Conservation (phyloP, 2,113 vertebrate genomes). For the Micromys minutus region DNA sequence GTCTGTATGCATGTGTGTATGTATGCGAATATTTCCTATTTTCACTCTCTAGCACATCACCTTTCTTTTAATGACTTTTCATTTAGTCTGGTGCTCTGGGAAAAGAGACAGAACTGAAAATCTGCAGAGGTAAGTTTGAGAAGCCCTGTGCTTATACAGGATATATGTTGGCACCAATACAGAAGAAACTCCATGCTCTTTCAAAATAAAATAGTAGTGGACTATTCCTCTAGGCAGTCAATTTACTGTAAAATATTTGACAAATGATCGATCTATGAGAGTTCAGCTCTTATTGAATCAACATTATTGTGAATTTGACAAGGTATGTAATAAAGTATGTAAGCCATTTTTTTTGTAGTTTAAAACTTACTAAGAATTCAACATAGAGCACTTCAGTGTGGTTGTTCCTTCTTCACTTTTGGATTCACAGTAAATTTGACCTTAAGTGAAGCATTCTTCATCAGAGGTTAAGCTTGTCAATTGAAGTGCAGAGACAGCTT, state of each 20-base stretch:
- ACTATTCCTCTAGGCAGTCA: background rate
- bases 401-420: background rate
- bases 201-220: background rate
- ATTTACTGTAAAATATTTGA: background rate
- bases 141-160: background rate
- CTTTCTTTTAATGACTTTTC: background rate
- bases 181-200: background rate
- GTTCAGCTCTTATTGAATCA: background rate
- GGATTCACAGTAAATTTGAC: background rate
- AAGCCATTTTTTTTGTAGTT: background rate
- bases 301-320: background rate
- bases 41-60: background rate
- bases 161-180: background rate
- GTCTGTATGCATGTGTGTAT: too few species aligned
- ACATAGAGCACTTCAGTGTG: background rate
- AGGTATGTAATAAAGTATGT: background rate
- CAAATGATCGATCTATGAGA: background rate
- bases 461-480: background rate
- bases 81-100: background rate
- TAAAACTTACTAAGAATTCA: background rate
- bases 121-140: background rate
- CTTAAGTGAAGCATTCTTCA: background rate
- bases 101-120: background rate
- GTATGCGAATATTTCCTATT: too few species aligned
- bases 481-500: background rate